phyloP scores from a whole-genome alignment of 2,113 vertebrate species.

The Capricornis sumatraensis region DNA sequence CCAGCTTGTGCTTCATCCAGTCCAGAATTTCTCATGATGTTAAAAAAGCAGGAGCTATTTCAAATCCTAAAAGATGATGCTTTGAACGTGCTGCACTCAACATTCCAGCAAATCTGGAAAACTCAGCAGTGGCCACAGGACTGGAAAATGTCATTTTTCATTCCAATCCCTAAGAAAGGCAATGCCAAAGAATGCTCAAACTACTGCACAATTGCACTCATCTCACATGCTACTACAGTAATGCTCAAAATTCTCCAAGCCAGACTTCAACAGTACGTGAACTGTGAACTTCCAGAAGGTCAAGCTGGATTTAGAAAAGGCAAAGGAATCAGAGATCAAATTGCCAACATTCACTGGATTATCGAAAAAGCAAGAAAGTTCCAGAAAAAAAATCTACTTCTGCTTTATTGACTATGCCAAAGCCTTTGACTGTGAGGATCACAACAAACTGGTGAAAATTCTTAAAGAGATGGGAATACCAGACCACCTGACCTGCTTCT shows the following conservation, averaged over 20 bases:
- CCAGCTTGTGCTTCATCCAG: neutral
- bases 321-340: neutral
- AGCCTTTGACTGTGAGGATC: neutral
- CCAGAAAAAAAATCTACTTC: neutral
- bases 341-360: neutral
- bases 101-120: neutral
- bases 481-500: neutral
- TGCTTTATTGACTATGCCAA: neutral
- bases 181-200: neutral
- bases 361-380: neutral
- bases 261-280: neutral
- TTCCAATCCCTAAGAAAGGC: neutral
- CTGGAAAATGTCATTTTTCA: neutral
- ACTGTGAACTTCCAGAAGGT: neutral
- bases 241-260: neutral
- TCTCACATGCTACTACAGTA: neutral
- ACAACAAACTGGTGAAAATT: neutral
- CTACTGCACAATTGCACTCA: neutral
- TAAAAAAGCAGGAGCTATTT: neutral
- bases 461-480: neutral
- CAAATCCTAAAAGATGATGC: neutral
- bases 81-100: neutral
- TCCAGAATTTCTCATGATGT: neutral
- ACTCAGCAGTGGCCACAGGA: neutral
- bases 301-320: neutral